Base-by-base conservation (phyloP, 2,888 invertebrate genomes). In the Mimumesa dahlbomi region DNA sequence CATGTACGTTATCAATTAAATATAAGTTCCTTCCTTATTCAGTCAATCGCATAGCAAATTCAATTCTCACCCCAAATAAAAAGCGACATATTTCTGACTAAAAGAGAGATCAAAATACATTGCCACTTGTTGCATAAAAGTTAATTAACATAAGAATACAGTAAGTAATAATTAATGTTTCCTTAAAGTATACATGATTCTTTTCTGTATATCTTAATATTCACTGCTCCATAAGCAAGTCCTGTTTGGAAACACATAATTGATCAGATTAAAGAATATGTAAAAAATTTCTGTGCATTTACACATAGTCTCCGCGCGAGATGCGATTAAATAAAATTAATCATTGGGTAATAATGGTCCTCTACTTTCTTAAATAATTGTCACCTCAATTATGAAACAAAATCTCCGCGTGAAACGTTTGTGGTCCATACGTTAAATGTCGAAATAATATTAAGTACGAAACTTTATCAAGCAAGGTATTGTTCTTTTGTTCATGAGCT, bases 21-120 rank as follows among this genome's bases (percentile, higher is more conserved):
- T 79, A 82, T 83, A 86, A 83, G 67, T 83, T 86, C 73, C 73
- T 82, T 79, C 79, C 80, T 84, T 82, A 77, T 83, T 79, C 80
- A 81, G 81, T 82, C 78, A 75, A 79, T 75, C 80, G 75, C 81
- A 81, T 77, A 84, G 77, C 77, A 80, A 85, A 82, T 82, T 79
- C 77, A 81, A 73, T 82, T 86, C 82, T 85, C 85, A 85, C 80
- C 84, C 82, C 84, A 85, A 85, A 86, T 84, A 83, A 86, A 87
- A 87, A 87, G 87, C 77, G 85, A 87, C 91, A 91, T 90, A 92
- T 92, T 92, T 92, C 92, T 93, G 93, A 93, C 93, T 93, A 93
- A 93, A 92, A 92, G 91, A 93, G 93, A 93, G 93, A 93, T 93
- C 93, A 93, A 93, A 93, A 89, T 89, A 92, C 92, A 92, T 92